Conservation (phyloP, 1,140 invertebrate genomes). For the Whitmania pigra region DNA sequence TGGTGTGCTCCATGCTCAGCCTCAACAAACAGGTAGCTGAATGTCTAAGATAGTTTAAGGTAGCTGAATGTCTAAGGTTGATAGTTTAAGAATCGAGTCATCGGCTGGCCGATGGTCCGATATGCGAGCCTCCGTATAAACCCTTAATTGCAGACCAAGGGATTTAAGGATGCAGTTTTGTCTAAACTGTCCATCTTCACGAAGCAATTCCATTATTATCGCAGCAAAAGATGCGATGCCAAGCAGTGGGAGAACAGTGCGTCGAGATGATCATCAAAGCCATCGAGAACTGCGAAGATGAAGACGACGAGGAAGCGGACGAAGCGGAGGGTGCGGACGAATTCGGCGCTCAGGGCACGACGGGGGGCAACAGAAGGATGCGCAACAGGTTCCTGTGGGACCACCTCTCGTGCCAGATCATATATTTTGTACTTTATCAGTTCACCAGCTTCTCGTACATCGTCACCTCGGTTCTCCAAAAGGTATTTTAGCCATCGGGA, state of each 20-base stretch:
- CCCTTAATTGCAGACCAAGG: too few relatives aligned
- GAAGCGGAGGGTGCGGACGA: constrained; percentile 33
- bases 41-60: too few relatives aligned
- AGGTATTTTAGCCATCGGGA: constrained; percentile 48
- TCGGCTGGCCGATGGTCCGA: not conserved
- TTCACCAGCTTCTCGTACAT: constrained; percentile 85
- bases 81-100: not conserved
- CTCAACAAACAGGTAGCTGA: constrained; percentile 65
- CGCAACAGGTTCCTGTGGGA: constrained; percentile 60
- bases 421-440: constrained; percentile 88
- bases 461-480: constrained; percentile 72
- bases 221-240: constrained; percentile 72
- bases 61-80: too few relatives aligned
- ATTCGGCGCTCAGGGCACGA: constrained; percentile 43
- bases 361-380: not conserved
- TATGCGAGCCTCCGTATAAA: not conserved
- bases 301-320: constrained; percentile 48
- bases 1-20: constrained; percentile 85
- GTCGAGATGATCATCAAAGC: constrained; percentile 79
- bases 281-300: constrained; percentile 71
- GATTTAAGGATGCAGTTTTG: too few relatives aligned
- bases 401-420: constrained; percentile 82
- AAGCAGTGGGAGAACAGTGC: constrained; percentile 78
- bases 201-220: too few relatives aligned
- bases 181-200: too few relatives aligned